These are phyloP conservation scores for Bombus picipes DNA, from an alignment of 1,140 invertebrate genomes.

Conservation along the genomic window DNA sequence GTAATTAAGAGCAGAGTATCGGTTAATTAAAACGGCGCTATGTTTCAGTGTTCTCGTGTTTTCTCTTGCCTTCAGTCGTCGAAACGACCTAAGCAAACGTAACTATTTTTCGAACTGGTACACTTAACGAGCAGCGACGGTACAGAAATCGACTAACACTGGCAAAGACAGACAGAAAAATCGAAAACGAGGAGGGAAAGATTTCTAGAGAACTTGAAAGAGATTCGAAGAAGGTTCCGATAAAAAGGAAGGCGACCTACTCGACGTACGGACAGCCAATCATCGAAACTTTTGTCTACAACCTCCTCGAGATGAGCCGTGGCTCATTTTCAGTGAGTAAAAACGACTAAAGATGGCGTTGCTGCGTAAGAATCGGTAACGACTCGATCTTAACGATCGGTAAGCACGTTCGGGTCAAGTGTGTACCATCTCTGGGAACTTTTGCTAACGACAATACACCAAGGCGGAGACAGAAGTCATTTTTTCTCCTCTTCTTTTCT, in stretches of 20 bases:
- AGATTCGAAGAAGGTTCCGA: background rate
- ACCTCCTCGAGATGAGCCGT: constrained; percentile 2
- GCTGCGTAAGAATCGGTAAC: background rate
- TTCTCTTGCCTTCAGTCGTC: too few relatives aligned
- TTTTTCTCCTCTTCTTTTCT: background rate
- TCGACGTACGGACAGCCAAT: constrained; percentile 36
- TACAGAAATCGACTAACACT: background rate
- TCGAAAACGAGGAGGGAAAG: background rate
- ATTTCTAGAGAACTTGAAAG: background rate
- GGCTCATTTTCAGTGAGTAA: constrained; percentile 26
- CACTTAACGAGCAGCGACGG: background rate
- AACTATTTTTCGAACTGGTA: background rate
- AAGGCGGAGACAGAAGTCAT: background rate
- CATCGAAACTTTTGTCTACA: constrained; percentile 44
- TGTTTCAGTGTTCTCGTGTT: too few relatives aligned
- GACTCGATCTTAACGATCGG: background rate
- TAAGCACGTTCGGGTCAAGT: constrained; percentile 14
- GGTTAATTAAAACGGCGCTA: too few relatives aligned
- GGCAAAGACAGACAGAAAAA: background rate
- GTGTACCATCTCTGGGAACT: background rate
- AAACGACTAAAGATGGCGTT: constrained; percentile 26
- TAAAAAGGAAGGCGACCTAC: background rate
- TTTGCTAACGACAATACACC: background rate
- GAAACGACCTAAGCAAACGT: background rate
- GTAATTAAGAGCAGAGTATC: too few relatives aligned